Percentiles rank a stretch among this genome's conserved stretches.
These are phyloP conservation scores for Acinonyx jubatus DNA, from an alignment of 2,113 vertebrate genomes.

Conservation along the genomic window DNA sequence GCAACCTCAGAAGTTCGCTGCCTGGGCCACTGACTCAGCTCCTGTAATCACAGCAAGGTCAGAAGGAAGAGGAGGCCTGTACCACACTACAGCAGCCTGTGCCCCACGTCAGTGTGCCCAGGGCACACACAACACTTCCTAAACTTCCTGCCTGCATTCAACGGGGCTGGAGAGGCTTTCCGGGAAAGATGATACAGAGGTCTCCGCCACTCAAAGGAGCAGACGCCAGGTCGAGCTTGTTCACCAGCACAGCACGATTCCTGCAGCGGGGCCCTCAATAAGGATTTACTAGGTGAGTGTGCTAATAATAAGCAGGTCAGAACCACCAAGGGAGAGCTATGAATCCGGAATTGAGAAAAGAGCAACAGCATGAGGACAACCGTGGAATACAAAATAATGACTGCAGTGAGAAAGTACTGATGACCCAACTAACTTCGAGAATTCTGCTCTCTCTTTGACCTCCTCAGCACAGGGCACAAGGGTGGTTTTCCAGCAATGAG, in stretches of 20 bases:
- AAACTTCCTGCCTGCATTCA: neutral
- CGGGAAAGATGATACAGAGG: neutral
- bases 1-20: neutral
- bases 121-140: neutral
- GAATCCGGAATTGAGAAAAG: neutral
- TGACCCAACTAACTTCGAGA: neutral
- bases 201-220: neutral
- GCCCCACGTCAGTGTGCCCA: neutral
- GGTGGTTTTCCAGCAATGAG: slow-evolving; percentile 36
- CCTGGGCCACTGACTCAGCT: neutral
- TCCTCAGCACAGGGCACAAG: neutral
- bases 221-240: neutral
- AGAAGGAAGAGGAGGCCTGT: neutral
- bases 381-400: neutral
- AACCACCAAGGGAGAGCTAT: neutral
- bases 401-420: neutral
- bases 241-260: neutral
- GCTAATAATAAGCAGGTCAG: neutral
- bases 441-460: neutral
- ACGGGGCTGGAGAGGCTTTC: neutral
- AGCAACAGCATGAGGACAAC: neutral
- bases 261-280: neutral
- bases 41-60: neutral
- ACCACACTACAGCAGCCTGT: fast-evolving
- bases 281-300: neutral